These are phyloP conservation scores for Hypolimnas misippus DNA, from an alignment of 2,888 invertebrate species.

Conservation along the genomic window DNA sequence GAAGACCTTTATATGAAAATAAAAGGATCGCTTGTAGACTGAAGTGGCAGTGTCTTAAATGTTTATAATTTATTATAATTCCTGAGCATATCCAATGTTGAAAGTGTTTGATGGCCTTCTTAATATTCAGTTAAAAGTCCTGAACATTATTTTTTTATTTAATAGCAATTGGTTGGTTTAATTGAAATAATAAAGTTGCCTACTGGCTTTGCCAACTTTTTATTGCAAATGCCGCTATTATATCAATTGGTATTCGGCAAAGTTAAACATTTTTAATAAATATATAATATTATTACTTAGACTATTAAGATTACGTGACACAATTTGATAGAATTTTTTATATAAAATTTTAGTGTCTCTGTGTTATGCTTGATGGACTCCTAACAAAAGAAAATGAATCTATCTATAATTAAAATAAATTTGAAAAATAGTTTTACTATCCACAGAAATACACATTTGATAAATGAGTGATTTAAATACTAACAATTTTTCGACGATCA, in stretches of 20 bases:
- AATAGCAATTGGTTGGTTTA: conserved; percentile 22
- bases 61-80: conserved; percentile 26
- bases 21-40: conserved; percentile 10
- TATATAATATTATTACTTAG: conserved; percentile 17
- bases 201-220: conserved; percentile 41
- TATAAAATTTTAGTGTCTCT: conserved; percentile 21
- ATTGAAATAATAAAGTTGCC: conserved; percentile 17
- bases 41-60: conserved; percentile 13
- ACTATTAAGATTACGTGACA: conserved; percentile 6
- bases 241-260: conserved; percentile 40
- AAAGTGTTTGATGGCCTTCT: conserved; percentile 48
- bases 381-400: background rate
- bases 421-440: background rate
- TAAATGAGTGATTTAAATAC: background rate
- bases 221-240: conserved; percentile 22
- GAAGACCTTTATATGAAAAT: conserved; percentile 8
- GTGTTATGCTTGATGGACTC: conserved; percentile 9
- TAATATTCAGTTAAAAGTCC: conserved; percentile 22
- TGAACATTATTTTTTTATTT: conserved; percentile 7
- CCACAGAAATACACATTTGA: background rate
- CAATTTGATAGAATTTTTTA: conserved; percentile 6
- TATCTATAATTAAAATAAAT: background rate
- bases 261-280: conserved; percentile 29
- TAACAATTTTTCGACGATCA: too few relatives aligned
- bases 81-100: conserved; percentile 52